phyloP scores from a whole-genome alignment of 2,888 invertebrate species.

The Drosophila falleni region DNA sequence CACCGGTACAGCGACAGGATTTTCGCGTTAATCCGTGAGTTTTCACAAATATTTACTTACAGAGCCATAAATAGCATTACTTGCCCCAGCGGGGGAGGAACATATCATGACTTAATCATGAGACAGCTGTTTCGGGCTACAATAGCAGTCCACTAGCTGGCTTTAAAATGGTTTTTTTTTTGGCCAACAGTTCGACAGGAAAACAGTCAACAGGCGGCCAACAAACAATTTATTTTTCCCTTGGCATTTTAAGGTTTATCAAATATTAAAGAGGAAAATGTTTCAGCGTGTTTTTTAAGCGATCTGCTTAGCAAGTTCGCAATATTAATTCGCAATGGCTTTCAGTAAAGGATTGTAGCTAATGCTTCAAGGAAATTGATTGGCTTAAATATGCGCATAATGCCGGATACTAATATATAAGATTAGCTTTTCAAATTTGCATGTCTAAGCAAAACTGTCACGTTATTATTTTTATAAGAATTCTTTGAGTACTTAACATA shows the following conservation, averaged over 20 bases:
- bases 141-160: conserved; percentile 10
- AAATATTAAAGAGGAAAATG: conserved; percentile 44
- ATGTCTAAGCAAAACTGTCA: conserved; percentile 3
- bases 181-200: conserved; percentile 16
- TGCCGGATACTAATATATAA: conserved; percentile 25
- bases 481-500: not conserved
- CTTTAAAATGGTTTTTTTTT: conserved; percentile 23
- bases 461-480: not conserved
- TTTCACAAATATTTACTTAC: conserved; percentile 45
- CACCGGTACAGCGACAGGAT: conserved; percentile 29
- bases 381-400: conserved; percentile 64
- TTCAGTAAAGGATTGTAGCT: conserved; percentile 45
- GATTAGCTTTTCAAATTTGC: conserved; percentile 19
- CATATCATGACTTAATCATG: conserved; percentile 66
- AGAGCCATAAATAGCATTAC: conserved; percentile 22
- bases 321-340: conserved; percentile 37
- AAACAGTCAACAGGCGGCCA: conserved; percentile 45
- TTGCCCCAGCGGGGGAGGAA: not conserved
- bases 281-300: conserved; percentile 18
- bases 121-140: conserved; percentile 44
- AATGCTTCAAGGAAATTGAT: conserved; percentile 33
- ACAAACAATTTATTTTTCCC: conserved; percentile 21
- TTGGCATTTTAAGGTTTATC: conserved; percentile 36
- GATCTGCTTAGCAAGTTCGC: conserved; percentile 31
- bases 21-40: conserved; percentile 40